phyloP scores from a whole-genome alignment of 2,888 invertebrate genomes.

The Agrenia bidenticulata region DNA sequence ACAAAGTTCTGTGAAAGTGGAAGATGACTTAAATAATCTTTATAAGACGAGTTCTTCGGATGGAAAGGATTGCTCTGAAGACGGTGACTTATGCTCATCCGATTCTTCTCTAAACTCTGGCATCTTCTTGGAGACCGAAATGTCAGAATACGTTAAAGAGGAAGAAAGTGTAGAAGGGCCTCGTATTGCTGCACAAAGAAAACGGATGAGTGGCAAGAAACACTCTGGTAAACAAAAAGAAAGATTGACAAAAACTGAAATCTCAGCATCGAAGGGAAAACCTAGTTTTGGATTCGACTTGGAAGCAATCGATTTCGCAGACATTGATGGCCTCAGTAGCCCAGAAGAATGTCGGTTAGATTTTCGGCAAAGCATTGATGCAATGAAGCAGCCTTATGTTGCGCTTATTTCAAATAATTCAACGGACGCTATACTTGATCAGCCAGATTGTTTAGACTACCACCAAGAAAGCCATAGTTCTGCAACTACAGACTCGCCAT shows the following conservation, averaged over 20 bases:
- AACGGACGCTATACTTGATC: neutral
- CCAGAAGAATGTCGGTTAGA: slow-evolving; percentile 38
- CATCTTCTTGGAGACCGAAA: slow-evolving; percentile 78
- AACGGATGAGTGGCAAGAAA: slow-evolving; percentile 4
- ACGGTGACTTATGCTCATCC: slow-evolving; percentile 58
- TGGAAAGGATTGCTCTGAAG: neutral
- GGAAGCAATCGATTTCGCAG: slow-evolving; percentile 82
- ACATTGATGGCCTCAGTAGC: slow-evolving; percentile 65
- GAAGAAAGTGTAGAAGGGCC: slow-evolving; percentile 59
- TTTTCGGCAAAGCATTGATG: neutral
- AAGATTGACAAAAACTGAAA: slow-evolving; percentile 16
- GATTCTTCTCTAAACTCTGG: slow-evolving; percentile 60
- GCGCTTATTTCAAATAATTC: neutral
- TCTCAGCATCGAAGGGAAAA: neutral
- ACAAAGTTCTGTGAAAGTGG: slow-evolving; percentile 58
- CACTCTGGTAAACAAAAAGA: slow-evolving; percentile 14
- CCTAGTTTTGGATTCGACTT: slow-evolving; percentile 59
- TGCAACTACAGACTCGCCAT: slow-evolving; percentile 7
- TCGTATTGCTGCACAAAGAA: slow-evolving; percentile 22
- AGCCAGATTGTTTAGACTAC: slow-evolving; percentile 6
- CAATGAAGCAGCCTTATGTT: neutral
- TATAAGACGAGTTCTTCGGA: too few relatives aligned
- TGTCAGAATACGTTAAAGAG: slow-evolving; percentile 87
- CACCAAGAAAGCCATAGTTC: slow-evolving; percentile 12
- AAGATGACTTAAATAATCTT: slow-evolving; percentile 9